Conservation (phyloP, 2,113 vertebrate species). For the Uria lomvia region DNA sequence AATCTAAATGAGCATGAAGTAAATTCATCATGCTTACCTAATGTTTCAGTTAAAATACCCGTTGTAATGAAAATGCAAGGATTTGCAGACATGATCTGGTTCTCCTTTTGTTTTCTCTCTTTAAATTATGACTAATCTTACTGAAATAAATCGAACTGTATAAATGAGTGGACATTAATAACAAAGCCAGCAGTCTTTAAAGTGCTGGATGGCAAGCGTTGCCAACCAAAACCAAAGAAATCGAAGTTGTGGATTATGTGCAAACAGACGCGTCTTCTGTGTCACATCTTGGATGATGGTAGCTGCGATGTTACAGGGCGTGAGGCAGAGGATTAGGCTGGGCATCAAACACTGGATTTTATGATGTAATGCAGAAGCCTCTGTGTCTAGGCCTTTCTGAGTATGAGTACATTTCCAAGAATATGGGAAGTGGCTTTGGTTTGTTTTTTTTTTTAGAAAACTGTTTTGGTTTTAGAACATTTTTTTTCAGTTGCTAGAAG, state of each 20-base stretch:
- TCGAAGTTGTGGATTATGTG: accelerated
- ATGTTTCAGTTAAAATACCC: not conserved
- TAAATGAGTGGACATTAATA: not conserved
- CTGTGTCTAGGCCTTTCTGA: not conserved
- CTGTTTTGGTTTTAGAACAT: not conserved
- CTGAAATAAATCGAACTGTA: not conserved
- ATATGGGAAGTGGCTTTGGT: not conserved
- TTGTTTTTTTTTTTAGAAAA: not conserved
- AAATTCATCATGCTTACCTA: not conserved
- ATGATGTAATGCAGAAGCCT: not conserved
- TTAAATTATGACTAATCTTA: not conserved
- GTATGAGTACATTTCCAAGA: not conserved
- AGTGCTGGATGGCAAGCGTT: not conserved
- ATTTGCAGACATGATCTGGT: not conserved
- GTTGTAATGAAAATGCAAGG: not conserved
- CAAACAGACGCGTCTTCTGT: not conserved
- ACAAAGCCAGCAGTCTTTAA: not conserved
- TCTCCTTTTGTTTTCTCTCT: not conserved
- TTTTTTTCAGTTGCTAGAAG: not conserved
- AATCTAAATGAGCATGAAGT: not conserved
- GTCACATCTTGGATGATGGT: not conserved
- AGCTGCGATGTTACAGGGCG: not conserved
- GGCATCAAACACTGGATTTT: not conserved
- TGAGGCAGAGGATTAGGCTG: not conserved
- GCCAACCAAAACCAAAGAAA: not conserved